Base-by-base conservation (phyloP, 2,113 vertebrate species). In the Oceanites oceanicus region DNA sequence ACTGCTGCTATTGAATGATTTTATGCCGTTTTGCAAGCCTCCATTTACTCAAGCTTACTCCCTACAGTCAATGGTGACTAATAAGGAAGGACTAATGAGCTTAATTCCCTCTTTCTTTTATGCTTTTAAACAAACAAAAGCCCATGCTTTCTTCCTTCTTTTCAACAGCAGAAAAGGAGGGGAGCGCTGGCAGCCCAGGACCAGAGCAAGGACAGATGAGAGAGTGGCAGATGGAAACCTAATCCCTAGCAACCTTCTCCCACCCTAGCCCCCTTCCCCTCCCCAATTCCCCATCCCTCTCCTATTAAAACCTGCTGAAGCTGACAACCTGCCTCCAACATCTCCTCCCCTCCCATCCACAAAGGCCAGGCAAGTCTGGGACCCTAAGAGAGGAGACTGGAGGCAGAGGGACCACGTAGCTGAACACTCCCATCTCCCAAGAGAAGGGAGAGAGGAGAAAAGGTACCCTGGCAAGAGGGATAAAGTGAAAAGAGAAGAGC, bases 171-270 rank as follows among this genome's bases (percentile, higher is more conserved):
- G 88, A 90, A 91, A 89, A 89, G 44, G 70, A 94, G 44, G 77
- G 80, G 80, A 94, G 62, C 70, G 45, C 56, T 62, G 88, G 83
- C 72, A 97, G 88, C 70, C 72, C 76, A 87, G 79, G 86, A 79
- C 56, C 30, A 45, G 79, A 30, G 65, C 49, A 86, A 94, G 79
- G 80, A 84, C 92, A 92, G 94, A 93, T 76, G 86, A 94, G 63
- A 88, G 81, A 83, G 79, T 40, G 80, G 88, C 94, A 96, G 96
- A 95, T 96, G 97, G 96, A 95, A 92, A 94, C 66, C 40, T 97
- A 97, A 97, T 97, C 96, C 96, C 63, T 96, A 94, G 95, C 95
- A 96, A 96, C 95, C 81, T 91, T 72, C 77, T 63, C 52, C 63
- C 77, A 72, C 26, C 29, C 53, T 40, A 55, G 36, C 53, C 79